Evolutionary conservation across 2,113 vertebrate genomes (phyloP), one percentile per base, ranked within the genome.

Genomic region (Eira barbara): DNA sequence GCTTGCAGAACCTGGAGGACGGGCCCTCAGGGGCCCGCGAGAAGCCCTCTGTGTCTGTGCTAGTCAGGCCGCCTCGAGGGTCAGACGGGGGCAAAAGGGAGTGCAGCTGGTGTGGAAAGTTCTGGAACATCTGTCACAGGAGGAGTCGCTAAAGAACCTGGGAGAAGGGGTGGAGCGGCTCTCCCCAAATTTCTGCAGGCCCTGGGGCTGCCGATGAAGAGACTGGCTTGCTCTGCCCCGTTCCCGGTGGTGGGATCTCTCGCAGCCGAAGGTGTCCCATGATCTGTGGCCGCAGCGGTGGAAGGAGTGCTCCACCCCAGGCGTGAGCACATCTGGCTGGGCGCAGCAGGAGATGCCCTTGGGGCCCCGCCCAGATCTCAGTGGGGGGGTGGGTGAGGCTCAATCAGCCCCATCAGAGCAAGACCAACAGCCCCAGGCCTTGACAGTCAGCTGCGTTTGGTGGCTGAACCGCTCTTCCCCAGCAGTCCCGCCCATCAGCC

Each of bases 191-290:
- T 42, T 67, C 76, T 23, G 74, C 49, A 76, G 63, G 86, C 45
- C 65, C 55, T 10, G 10, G 0, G 11, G 3, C 47, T 25, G 47
- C 47, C 8, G 4, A 4, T 3, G 65, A 25, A 21, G 79, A 82
- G 18, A 23, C 59, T 1, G 49, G 7, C 45, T 23, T 36, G 18
- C 73, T 86, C 21, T 12, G 84, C 21, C 14, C 31, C 1, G 36
- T 65, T 69, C 42, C 42, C 4, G 39, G 71, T 0, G 0, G 65
- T 0, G 6, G 39, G 65, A 36, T 31, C 45, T 49, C 27, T 17
- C 7, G 47, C 6, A 39, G n/a, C 55, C 27, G 11, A 23, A 74
- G 21, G 1, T 2, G 49, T n/a, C 69, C 21, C 21, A 6, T 0
- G 71, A n/a, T 11, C 20, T 59, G 21, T 20, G 20, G 55, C 57